Evolutionary conservation across 2,888 invertebrate species (phyloP).

Genomic region (Agapostemon virescens): DNA sequence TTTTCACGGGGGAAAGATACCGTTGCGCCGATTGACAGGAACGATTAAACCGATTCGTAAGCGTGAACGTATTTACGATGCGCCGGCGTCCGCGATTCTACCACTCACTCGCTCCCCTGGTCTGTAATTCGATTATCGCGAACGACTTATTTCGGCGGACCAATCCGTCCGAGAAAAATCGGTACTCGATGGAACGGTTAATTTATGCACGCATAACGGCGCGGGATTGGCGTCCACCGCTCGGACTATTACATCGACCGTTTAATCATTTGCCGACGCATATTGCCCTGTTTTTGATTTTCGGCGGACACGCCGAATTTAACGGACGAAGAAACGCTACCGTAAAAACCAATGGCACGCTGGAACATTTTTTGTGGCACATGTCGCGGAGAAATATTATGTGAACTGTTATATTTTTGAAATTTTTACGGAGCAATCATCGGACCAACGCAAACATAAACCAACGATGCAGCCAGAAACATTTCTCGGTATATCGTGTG

Average conservation of each 20-base stretch:
- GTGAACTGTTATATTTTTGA: not conserved
- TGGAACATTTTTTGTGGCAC: not conserved
- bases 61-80: conserved; percentile 40
- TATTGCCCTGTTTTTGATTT: conserved; percentile 10
- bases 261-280: conserved; percentile 29
- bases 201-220: conserved; percentile 22
- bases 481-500: not conserved
- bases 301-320: not conserved
- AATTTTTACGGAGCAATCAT: conserved; percentile 7
- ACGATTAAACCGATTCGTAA: conserved; percentile 33
- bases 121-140: conserved; percentile 50
- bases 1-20: conserved; percentile 17
- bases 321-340: not conserved
- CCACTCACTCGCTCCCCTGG: not conserved
- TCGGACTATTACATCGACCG: not conserved
- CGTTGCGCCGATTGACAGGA: conserved; percentile 5
- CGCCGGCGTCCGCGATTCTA: conserved; percentile 8
- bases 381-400: conserved; percentile 18
- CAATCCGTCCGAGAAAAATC: conserved; percentile 26
- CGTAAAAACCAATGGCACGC: not conserved
- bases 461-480: not conserved
- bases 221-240: conserved; percentile 9
- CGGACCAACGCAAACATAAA: not conserved
- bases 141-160: conserved; percentile 36
- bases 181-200: conserved; percentile 33